Evolutionary conservation across 2,888 invertebrate genomes (phyloP), one percentile per base, ranked within the genome.

Genomic region (Linyphia triangularis): DNA sequence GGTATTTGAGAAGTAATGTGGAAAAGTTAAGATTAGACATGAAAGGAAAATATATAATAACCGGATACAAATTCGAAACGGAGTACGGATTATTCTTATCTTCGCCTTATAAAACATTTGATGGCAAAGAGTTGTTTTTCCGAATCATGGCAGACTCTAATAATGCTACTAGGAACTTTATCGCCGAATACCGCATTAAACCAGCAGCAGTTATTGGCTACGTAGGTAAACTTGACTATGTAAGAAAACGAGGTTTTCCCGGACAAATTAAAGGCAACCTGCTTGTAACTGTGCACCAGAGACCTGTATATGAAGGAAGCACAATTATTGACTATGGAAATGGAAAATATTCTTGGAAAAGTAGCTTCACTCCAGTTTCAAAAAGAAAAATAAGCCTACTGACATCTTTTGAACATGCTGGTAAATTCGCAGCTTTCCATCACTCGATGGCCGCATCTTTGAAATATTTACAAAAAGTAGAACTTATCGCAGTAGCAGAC

Each of bases 101-200:
- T 9, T 89, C 89, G 0, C 86, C 89, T 7, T 86, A 83, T 26
- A 83, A 83, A 83, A 78, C 69, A 13, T 83, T 83, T 24, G 86
- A 89, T 72, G 89, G 89, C 33, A 89, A 86, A 59, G 78, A 82
- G n/a, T 13, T 89, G 28, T 81, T 63, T 61, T 78, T 78, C 37
- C 22, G 72, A 40, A 40, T 78, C 3, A 40, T 86, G 57, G 73
- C 33, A 22, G 86, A 89, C 63, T 82, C 81, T 9, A 79, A 43
- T 57, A 79, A 89, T 16, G 70, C 51, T 28, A 22, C 59, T 26
- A 78, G 73, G n/a, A 28, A 26, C 1, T 89, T 89, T 16, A 51
- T 79, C 51, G 37, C 89, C 0, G 89, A 89, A 73, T 89, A 84
- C 24, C 89, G 84, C 3, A 59, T 89, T 7, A 89, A 59, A 37